Evolutionary conservation across 2,797 vertebrate species (phyloP), one percentile per base, ranked within the genome.

Genomic region (Discoglossus pictus): DNA sequence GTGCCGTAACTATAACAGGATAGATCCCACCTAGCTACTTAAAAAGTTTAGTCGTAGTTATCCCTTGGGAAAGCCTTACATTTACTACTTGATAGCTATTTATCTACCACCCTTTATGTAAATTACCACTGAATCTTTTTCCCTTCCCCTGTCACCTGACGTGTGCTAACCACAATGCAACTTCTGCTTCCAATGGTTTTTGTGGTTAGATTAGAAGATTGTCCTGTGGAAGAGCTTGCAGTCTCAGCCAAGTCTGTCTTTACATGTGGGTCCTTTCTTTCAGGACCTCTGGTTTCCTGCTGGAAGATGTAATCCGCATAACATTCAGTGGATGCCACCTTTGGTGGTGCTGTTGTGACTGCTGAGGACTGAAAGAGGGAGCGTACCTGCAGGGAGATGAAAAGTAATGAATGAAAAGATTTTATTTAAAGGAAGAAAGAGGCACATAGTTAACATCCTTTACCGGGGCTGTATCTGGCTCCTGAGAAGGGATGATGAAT

Each of bases 91-190:
- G n/a, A n/a, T n/a, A n/a, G n/a, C n/a, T n/a, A n/a, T n/a, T n/a
- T n/a, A n/a, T n/a, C n/a, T n/a, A n/a, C n/a, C n/a, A n/a, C n/a
- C n/a, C n/a, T n/a, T n/a, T n/a, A n/a, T n/a, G n/a, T n/a, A n/a
- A n/a, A n/a, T n/a, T n/a, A n/a, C n/a, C n/a, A n/a, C n/a, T n/a
- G n/a, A n/a, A n/a, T n/a, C n/a, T n/a, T n/a, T n/a, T n/a, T n/a
- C n/a, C n/a, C n/a, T n/a, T n/a, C n/a, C 2, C 48, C 16, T 2
- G 76, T 67, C 74, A 95, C 93, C 93, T 97, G 94, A 48, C 93
- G 82, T 2, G 93, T 89, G 80, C 92, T 96, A 77, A 96, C 93
- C 0, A 95, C 75, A 43, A 97, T 93, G 75, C 90, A 89, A 79
- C 66, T 94, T 23, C 89, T 92, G 13, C 90, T 92, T 0, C 91